Conservation (phyloP, 1,140 invertebrate genomes). For the Diorhabda carinulata region DNA sequence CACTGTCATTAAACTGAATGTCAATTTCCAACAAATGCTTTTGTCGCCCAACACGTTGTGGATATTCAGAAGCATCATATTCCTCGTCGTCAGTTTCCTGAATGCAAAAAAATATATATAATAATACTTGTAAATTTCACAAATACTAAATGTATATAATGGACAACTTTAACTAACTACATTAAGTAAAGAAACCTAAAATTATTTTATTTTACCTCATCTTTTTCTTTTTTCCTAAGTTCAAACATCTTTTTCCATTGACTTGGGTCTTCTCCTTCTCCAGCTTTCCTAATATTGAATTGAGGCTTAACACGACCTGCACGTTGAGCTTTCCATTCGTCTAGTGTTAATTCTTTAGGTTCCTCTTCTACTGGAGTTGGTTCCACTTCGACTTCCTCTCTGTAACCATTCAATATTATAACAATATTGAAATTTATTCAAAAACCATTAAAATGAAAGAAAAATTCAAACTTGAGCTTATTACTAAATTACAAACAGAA, state of each 20-base stretch:
- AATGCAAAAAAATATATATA: background rate
- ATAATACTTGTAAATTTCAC: background rate
- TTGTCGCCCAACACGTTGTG: slow-evolving; percentile 81
- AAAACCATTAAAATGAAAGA: slow-evolving; percentile 7
- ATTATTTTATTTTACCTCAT: slow-evolving; percentile 57
- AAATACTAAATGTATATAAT: no score
- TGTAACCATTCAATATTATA: background rate
- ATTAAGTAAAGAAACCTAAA: background rate
- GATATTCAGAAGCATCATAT: slow-evolving; percentile 76
- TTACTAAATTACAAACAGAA: background rate
- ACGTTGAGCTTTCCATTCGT: slow-evolving; percentile 83
- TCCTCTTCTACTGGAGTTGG: slow-evolving; percentile 65
- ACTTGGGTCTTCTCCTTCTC: slow-evolving; percentile 84
- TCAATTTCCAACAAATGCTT: slow-evolving; percentile 85
- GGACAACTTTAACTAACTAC: no score
- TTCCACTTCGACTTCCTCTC: slow-evolving; percentile 50
- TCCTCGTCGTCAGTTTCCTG: slow-evolving; percentile 57
- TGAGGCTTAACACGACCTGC: slow-evolving; percentile 71
- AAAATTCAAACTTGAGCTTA: background rate
- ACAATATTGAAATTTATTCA: background rate
- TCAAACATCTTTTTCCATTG: slow-evolving; percentile 92
- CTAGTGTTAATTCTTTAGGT: slow-evolving; percentile 76
- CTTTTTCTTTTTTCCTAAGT: slow-evolving; percentile 75
- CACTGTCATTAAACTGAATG: slow-evolving; percentile 81
- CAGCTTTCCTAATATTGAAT: slow-evolving; percentile 86